Evolutionary conservation across 2,113 vertebrate species (phyloP), one percentile per base, ranked within the genome.

Genomic region (Corynorhinus townsendii): DNA sequence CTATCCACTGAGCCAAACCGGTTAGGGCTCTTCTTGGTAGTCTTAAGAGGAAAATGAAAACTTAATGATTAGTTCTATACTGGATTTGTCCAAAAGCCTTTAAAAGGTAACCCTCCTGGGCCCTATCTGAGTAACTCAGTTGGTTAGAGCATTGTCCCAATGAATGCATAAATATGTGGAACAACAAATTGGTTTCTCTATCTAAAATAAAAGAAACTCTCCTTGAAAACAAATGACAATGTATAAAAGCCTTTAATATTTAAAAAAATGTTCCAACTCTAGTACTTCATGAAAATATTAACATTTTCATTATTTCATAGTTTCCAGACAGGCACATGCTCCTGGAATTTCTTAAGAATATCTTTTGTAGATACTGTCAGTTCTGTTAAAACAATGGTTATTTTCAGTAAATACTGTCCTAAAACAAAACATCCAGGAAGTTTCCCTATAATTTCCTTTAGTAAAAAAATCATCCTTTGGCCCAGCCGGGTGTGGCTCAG

Each of bases 261-360:
- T 45, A 69, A 94, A 89, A 95, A 91, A 86, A 68, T 47, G 16
- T 94, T 71, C 62, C 7, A 90, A 54, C 26, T 49, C 33, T 54
- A 83, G 14, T 76, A 90, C 73, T 77, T 94, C 54, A 43, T 38
- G 66, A 71, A 85, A 52, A 69, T 79, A 30, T 49, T 72, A 83
- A 66, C 12, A 89, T 90, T 90, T 73, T 80, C 24, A 89, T 86
- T 90, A 90, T 77, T 81, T 93, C 30, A 84, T 45, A 49, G 38
- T 80, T 59, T n/a, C 93, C 38, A 85, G 30, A 86, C 33, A 88
- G 76, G 66, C 19, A 64, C 11, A 40, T 64, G 30, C 5, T 87
- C 81, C 79, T 86, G 16, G 52, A 91, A 94, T 28, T 62, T 84
- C 45, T 66, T 17, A 49, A 45, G 3, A 85, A 11, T 47, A 87